These are phyloP conservation scores for Latrodectus elegans DNA, from an alignment of 2,888 invertebrate species.

Conservation along the genomic window DNA sequence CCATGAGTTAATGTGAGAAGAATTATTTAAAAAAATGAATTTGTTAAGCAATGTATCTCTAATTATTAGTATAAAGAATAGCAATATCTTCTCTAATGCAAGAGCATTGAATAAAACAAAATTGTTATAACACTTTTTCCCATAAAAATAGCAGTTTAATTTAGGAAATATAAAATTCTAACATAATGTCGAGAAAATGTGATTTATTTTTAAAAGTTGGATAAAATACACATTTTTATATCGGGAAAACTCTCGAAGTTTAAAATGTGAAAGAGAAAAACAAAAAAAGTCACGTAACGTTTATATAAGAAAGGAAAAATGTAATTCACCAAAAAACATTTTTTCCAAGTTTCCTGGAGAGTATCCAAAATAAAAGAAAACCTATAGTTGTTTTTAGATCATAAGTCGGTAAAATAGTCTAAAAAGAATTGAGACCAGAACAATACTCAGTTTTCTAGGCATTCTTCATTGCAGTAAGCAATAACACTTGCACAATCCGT, in stretches of 20 bases:
- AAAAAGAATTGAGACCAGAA: background rate
- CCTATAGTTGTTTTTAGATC: background rate
- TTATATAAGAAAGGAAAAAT: background rate
- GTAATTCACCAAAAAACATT: background rate
- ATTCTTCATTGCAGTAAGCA: background rate
- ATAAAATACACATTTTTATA: background rate
- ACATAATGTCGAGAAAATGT: background rate
- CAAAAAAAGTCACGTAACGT: background rate
- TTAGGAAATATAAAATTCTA: too few species aligned
- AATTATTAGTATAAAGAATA: too few species aligned
- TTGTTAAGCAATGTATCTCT: too few species aligned
- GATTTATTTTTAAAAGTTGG: background rate
- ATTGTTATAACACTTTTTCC: too few species aligned
- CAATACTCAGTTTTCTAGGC: background rate
- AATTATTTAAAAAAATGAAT: too few species aligned
- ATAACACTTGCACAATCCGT: background rate
- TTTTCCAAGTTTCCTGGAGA: constrained; percentile 40
- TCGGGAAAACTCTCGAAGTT: background rate
- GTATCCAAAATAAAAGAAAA: constrained; percentile 25
- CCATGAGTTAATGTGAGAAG: too few species aligned
- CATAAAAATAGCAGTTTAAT: too few species aligned
- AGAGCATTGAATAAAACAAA: too few species aligned
- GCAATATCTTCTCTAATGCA: too few species aligned
- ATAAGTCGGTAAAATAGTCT: background rate
- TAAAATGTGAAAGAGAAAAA: background rate